Percentiles rank a stretch among this genome's conserved stretches.
These are phyloP conservation scores for Tetragnatha versicolor DNA, from an alignment of 1,140 invertebrate species.

Conservation along the genomic window DNA sequence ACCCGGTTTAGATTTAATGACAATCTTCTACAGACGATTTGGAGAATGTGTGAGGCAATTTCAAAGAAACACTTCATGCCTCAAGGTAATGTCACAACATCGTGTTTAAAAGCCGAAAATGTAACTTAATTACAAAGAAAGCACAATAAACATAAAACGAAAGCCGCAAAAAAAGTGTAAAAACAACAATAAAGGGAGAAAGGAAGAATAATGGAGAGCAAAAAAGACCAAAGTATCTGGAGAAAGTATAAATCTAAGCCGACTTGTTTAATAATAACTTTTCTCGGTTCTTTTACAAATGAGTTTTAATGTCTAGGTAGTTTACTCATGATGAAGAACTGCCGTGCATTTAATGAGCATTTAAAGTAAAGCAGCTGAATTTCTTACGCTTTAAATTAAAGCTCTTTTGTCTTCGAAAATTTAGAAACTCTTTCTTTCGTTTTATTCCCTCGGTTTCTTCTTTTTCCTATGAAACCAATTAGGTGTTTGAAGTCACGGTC, in stretches of 20 bases:
- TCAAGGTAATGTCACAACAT: not conserved
- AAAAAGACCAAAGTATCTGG: not conserved
- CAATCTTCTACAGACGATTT: not conserved
- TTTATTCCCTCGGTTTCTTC: not conserved
- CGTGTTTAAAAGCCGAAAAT: conserved; percentile 4
- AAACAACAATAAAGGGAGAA: not conserved
- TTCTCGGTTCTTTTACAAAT: conserved; percentile 13
- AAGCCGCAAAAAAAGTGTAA: not conserved
- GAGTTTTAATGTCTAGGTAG: conserved; percentile 25
- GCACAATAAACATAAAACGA: conserved; percentile 15
- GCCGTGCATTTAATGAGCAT: conserved; percentile 10
- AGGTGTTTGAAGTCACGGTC: not conserved
- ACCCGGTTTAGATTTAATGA: conserved; percentile 1
- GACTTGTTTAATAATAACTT: conserved; percentile 39
- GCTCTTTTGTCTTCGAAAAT: not conserved
- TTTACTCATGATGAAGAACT: conserved; percentile 26
- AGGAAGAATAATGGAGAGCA: not conserved
- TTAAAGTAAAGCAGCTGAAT: conserved; percentile 23
- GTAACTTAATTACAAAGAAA: conserved; percentile 29
- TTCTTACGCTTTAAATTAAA: conserved; percentile 24
- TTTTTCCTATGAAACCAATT: not conserved
- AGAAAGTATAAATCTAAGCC: conserved; percentile 12
- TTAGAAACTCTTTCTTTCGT: not conserved
- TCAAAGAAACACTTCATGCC: not conserved
- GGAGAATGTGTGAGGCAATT: conserved; percentile 2